These are phyloP conservation scores for Drosophila neonasuta DNA, from an alignment of 2,888 invertebrate genomes.

Conservation along the genomic window DNA sequence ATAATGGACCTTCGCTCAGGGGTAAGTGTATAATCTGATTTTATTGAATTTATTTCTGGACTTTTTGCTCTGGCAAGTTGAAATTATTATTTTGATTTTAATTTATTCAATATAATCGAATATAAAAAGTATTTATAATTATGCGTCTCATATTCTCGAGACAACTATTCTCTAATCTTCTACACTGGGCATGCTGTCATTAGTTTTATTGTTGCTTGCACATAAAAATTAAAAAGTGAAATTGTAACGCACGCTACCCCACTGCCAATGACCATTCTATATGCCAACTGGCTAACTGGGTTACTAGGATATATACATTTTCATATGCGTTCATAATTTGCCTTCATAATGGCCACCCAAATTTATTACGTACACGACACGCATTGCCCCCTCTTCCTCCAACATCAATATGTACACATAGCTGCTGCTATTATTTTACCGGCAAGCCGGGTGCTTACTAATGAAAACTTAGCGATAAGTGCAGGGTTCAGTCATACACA, in stretches of 20 bases:
- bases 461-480: slow-evolving; percentile 60
- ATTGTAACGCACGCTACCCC: slow-evolving; percentile 56
- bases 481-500: slow-evolving; percentile 15
- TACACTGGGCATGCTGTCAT: slow-evolving; percentile 2
- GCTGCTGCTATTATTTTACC: slow-evolving; percentile 34
- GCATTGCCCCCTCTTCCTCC: slow-evolving; percentile 55
- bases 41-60: neutral
- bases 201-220: slow-evolving; percentile 8
- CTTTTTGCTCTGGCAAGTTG: neutral
- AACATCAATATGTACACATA: slow-evolving; percentile 22
- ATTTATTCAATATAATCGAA: too few species aligned
- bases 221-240: slow-evolving; percentile 40
- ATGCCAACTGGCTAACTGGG: slow-evolving; percentile 57
- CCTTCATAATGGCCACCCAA: slow-evolving; percentile 62
- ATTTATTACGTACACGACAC: slow-evolving; percentile 63
- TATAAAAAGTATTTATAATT: neutral
- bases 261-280: slow-evolving; percentile 14
- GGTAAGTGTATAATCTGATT: slow-evolving; percentile 82
- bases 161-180: neutral
- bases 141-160: neutral
- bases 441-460: slow-evolving; percentile 37
- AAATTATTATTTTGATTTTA: too few species aligned
- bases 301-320: slow-evolving; percentile 71
- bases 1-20: slow-evolving; percentile 87
- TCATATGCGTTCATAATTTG: slow-evolving; percentile 69